Evolutionary conservation across 2,888 invertebrate genomes (phyloP).

Genomic region (Lamproptera curius): DNA sequence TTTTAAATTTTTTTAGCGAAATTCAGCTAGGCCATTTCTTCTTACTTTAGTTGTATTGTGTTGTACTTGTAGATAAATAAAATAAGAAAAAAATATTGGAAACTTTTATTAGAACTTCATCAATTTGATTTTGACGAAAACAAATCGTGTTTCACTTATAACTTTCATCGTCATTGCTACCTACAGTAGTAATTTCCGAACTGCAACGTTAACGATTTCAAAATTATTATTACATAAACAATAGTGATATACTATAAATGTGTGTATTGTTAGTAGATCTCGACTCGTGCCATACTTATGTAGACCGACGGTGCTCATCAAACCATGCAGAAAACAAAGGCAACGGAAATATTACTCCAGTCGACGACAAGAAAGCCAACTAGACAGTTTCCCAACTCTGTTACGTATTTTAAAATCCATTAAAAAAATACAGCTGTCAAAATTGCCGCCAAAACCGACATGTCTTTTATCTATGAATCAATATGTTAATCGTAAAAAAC

Average conservation of each 20-base stretch:
- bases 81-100: no score
- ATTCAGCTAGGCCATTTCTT: no score
- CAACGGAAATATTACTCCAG: conserved; percentile 67
- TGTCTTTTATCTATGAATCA: background rate
- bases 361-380: conserved; percentile 64
- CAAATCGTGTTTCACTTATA: no score
- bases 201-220: background rate
- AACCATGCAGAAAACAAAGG: conserved; percentile 72
- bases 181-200: no score
- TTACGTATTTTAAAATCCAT: conserved; percentile 14
- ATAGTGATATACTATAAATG: conserved; percentile 10
- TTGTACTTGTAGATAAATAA: no score
- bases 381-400: conserved; percentile 54
- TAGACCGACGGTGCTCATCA: conserved; percentile 54
- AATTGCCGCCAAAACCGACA: conserved; percentile 20
- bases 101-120: no score
- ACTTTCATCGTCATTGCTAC: no score
- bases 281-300: conserved; percentile 54
- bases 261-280: conserved; percentile 27
- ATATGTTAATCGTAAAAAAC: conserved; percentile 2
- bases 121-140: no score
- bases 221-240: conserved; percentile 3
- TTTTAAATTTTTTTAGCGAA: no score
- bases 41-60: no score
- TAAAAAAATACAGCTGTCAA: conserved; percentile 20